These are phyloP conservation scores for Tapera naevia DNA, from an alignment of 2,797 vertebrate species.

Conservation along the genomic window DNA sequence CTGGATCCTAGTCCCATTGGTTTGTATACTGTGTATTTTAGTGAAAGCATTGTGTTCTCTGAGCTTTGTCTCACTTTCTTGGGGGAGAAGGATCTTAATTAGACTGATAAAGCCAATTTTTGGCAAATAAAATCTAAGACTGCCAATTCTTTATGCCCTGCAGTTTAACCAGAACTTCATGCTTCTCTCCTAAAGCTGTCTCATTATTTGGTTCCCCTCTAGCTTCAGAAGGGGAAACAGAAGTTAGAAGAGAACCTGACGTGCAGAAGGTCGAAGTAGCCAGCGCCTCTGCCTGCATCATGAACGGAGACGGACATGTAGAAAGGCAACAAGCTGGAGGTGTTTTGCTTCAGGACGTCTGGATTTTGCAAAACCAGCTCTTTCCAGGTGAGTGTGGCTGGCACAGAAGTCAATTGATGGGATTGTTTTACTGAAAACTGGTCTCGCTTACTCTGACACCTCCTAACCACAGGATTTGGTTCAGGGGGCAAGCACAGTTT, in stretches of 20 bases:
- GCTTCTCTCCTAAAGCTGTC: neutral
- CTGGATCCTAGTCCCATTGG: fast-evolving
- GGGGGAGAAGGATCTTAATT: too few relatives aligned
- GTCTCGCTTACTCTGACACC: neutral
- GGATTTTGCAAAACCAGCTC: neutral
- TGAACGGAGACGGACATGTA: neutral
- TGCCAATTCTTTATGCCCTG: neutral
- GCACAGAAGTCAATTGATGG: neutral
- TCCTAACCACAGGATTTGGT: neutral
- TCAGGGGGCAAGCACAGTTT: fast-evolving
- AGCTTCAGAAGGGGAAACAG: neutral
- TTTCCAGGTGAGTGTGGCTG: neutral
- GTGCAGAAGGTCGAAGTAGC: neutral
- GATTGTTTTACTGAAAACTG: neutral
- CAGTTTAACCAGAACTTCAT: neutral
- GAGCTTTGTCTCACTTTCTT: neutral
- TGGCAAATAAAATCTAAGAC: neutral
- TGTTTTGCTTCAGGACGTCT: neutral
- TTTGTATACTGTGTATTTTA: neutral
- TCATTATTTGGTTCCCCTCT: neutral
- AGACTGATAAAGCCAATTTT: neutral
- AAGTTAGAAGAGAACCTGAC: neutral
- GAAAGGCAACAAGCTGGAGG: neutral
- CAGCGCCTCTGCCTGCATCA: neutral
- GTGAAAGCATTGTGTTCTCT: neutral